Conservation (phyloP, 2,797 vertebrate species). For the Rhodeus uyekii region DNA sequence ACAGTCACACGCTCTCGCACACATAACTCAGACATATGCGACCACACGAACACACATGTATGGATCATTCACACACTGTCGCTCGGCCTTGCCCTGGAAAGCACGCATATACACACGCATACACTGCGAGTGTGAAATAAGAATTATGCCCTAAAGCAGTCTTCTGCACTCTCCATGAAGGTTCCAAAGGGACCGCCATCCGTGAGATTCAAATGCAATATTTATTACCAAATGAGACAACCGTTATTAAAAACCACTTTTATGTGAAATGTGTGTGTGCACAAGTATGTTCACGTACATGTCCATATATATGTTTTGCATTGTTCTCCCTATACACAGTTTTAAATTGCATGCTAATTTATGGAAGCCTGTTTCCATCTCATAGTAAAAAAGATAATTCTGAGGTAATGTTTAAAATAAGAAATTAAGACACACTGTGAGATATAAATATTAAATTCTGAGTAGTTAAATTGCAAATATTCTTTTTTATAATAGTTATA, state of each 20-base stretch:
- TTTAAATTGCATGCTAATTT: constrained; percentile 28
- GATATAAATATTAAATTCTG: background rate
- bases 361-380: background rate
- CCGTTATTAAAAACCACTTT: constrained; percentile 17
- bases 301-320: constrained; percentile 12
- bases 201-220: constrained; percentile 72
- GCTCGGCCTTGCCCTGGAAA: constrained; percentile 5
- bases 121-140: constrained; percentile 56
- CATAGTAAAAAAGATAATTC: background rate
- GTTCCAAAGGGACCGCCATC: constrained; percentile 67
- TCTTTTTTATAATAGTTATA: too few species aligned
- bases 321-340: constrained; percentile 33
- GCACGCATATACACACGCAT: background rate
- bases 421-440: background rate
- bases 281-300: constrained; percentile 17
- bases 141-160: constrained; percentile 69
- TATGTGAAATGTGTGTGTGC: constrained; percentile 1
- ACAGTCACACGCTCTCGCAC: constrained; percentile 4
- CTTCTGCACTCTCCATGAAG: constrained; percentile 64
- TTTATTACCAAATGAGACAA: constrained; percentile 66
- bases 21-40: constrained; percentile 8
- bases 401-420: background rate
- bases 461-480: too few species aligned
- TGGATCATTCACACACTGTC: constrained; percentile 2
- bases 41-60: constrained; percentile 4